Evolutionary conservation across 2,797 vertebrate species (phyloP).

Genomic region (Eulemur albifrons): DNA sequence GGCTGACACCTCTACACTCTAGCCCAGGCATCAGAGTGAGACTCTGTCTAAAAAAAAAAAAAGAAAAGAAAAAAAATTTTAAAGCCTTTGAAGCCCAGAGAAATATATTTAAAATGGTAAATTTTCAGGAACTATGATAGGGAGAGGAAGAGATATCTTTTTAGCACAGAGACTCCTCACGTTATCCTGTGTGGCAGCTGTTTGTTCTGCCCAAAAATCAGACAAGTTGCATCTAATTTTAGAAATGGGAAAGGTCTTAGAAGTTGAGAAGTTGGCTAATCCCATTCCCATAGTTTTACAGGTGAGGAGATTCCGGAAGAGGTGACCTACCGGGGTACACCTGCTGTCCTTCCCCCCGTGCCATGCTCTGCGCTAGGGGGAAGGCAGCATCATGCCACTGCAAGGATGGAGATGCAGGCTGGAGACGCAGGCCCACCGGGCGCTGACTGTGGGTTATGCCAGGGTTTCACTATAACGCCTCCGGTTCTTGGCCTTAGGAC

Average conservation of each 20-base stretch:
- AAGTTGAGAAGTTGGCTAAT: not conserved
- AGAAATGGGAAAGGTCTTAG: not conserved
- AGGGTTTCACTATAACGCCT: not conserved
- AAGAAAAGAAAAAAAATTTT: not conserved
- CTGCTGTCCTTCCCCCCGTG: not conserved
- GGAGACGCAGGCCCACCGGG: not conserved
- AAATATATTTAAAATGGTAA: not conserved
- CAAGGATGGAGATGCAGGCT: not conserved
- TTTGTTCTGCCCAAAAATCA: not conserved
- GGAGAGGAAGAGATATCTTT: not conserved
- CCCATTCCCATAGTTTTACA: not conserved
- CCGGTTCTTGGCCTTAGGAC: not conserved
- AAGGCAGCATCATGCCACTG: accelerated
- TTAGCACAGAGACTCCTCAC: not conserved
- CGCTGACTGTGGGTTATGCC: not conserved
- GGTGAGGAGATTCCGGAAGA: not conserved
- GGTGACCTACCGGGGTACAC: too few species aligned
- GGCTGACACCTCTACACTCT: too few species aligned
- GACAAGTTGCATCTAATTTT: not conserved
- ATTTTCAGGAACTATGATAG: not conserved
- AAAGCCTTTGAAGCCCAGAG: not conserved
- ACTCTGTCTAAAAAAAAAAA: too few species aligned
- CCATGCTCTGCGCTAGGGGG: too few species aligned
- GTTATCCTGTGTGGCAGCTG: accelerated
- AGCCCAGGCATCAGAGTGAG: too few species aligned